Evolutionary conservation across 2,888 invertebrate species (phyloP), one percentile per base, ranked within the genome.

Genomic region (Andrena hattorfiana): DNA sequence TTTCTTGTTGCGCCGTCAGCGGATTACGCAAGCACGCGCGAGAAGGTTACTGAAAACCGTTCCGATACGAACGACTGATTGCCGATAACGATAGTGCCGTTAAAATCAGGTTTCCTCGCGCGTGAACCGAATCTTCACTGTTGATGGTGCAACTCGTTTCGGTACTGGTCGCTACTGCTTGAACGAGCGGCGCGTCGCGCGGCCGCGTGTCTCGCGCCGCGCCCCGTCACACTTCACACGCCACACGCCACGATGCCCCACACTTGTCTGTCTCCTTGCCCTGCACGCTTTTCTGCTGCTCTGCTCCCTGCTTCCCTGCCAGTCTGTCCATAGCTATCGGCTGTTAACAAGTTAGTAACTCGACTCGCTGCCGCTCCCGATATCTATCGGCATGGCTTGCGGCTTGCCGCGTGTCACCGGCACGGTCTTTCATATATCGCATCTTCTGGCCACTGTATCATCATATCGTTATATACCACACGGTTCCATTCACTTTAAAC

Each of bases 171-270:
- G 85, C 42, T 60, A 5, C 7, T 35, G 35, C 71, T 81, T 85
- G 83, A 77, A 59, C 72, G 54, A 35, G 28, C 69, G 80, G 70
- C 74, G 23, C 42, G 42, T 13, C 42, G 42, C 42, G 13, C 4
- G 13, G 42, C 42, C 42, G 42, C 42, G 13, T 13, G 13, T 42
- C 42, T 13, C 42, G 42, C 42, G 16, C 42, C 42, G 42, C 42
- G 42, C 42, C 42, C 42, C 16, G 42, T 42, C 42, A 73, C 82
- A 56, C 54, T 76, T 70, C 86, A 85, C 87, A 81, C 76, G 84
- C 77, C 69, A 71, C 66, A 64, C 78, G 81, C 79, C 66, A 23
- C 74, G 66, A 64, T 66, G 42, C 80, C 78, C 81, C 80, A 71
- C 80, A 71, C 64, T 62, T 49, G 64, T 26, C 48, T 49, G 48